Percentiles rank a stretch among this genome's conserved stretches.
These are phyloP conservation scores for Latheticus oryzae DNA, from an alignment of 2,888 invertebrate genomes.

Conservation along the genomic window DNA sequence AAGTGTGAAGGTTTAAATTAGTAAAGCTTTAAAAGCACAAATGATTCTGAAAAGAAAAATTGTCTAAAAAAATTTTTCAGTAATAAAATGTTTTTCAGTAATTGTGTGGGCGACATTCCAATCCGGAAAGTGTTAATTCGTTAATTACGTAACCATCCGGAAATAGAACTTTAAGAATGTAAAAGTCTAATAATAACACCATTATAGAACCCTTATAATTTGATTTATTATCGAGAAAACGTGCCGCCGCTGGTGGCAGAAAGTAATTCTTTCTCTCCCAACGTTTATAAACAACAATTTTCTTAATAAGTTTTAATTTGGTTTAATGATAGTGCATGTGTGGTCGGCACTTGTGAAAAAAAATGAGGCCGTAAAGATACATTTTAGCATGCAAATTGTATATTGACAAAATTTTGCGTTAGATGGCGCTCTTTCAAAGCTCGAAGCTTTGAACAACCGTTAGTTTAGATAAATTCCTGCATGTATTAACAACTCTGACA, in stretches of 20 bases:
- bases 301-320: slow-evolving; percentile 38
- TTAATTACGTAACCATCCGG: slow-evolving; percentile 4
- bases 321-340: slow-evolving; percentile 40
- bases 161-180: too few relatives aligned
- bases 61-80: too few relatives aligned
- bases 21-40: too few relatives aligned
- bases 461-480: slow-evolving; percentile 12
- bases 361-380: neutral
- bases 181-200: too few relatives aligned
- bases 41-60: too few relatives aligned
- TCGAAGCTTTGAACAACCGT: slow-evolving; percentile 10
- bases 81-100: too few relatives aligned
- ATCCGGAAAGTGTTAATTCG: slow-evolving; percentile 21
- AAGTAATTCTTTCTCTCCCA: slow-evolving; percentile 9
- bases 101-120: slow-evolving; percentile 4
- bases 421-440: slow-evolving; percentile 8
- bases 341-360: slow-evolving; percentile 22
- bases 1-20: too few relatives aligned
- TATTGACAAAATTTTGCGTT: too few relatives aligned
- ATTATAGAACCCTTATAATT: too few relatives aligned
- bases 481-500: slow-evolving; percentile 1
- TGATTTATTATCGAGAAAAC: slow-evolving; percentile 6
- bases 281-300: slow-evolving; percentile 36
- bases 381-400: neutral
- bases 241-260: slow-evolving; percentile 24